Base-by-base conservation (phyloP, 1,140 invertebrate genomes). In the Drosophila tani region DNA sequence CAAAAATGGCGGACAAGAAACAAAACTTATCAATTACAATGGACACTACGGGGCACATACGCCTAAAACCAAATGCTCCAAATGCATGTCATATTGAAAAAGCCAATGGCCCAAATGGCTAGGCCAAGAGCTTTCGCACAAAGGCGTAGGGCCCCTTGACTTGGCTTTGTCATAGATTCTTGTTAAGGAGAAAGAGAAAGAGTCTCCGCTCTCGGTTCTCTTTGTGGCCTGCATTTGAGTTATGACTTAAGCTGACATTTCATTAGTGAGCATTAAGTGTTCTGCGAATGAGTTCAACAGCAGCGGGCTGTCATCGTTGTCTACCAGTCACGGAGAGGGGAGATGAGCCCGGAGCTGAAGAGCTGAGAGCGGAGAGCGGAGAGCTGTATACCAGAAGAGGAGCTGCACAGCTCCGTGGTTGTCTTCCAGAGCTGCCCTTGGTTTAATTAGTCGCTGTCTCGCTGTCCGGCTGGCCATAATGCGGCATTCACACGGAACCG, bases 191-290 rank as follows among this genome's bases (percentile, higher is more conserved):
- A 47, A 56, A 38, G 65, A 35, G 24, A 6, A 24, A 24, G 24
- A 38, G 46, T 53, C 68, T 75, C 69, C 65, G 14, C 19, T 46
- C 29, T 41, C 11, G 58, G 46, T 17, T 65, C 69, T 24, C 65
- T 45, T 56, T 59, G 58, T 55, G 53, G 65, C 65, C 75, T 82
- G 81, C 90, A 82, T 74, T 85, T 91, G 88, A 91, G 79, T 91
- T 91, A 91, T 91, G 88, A 91, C 88, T 88, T 90, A 91, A 91
- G 83, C 88, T 91, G 88, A 91, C 88, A 91, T 91, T 91, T 91
- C 88, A 91, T 91, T 91, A 91, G 88, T 91, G 86, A 79, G 86
- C 85, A 88, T 90, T 88, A 88, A 88, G 85, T 91, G 84, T 81
- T 78, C 81, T 84, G 84, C 74, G 84, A 88, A 88, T 90, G 85